Percentiles rank a stretch among this genome's conserved stretches.
phyloP scores from a whole-genome alignment of 1,140 invertebrate genomes.

The Drosophila dunni region DNA sequence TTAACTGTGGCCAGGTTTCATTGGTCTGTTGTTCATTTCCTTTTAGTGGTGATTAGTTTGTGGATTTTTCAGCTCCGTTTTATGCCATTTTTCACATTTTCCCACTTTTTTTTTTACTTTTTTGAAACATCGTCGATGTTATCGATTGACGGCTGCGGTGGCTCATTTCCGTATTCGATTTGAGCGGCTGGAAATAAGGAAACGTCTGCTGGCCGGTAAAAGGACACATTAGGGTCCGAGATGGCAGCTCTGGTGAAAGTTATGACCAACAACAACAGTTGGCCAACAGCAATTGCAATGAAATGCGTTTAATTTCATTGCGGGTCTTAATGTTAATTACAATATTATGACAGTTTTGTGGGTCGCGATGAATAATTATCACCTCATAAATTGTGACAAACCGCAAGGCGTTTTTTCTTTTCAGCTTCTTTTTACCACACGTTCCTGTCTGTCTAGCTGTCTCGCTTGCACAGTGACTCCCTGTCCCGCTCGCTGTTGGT shows the following conservation, averaged over 20 bases:
- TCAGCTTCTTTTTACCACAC: constrained; percentile 28
- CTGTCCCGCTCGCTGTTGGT: constrained; percentile 13
- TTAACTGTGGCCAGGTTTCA: constrained; percentile 51
- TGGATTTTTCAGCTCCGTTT: constrained; percentile 37
- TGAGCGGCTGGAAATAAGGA: constrained; percentile 50
- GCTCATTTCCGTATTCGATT: constrained; percentile 68
- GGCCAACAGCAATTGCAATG: constrained; percentile 50
- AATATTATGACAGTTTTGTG: constrained; percentile 79
- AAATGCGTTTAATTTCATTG: constrained; percentile 76
- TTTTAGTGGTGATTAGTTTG: constrained; percentile 71
- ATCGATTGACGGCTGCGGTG: constrained; percentile 62
- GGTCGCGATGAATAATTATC: constrained; percentile 79
- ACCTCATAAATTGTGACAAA: constrained; percentile 82
- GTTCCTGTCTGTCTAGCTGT: constrained; percentile 54
- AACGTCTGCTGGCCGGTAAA: constrained; percentile 52
- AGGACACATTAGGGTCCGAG: constrained; percentile 19
- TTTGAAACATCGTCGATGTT: constrained; percentile 42
- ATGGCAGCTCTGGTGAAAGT: constrained; percentile 38
- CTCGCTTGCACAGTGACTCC: constrained; percentile 8
- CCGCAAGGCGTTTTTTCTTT: constrained; percentile 65
- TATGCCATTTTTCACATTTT: neutral
- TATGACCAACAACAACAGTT: neutral
- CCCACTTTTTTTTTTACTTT: constrained; percentile 11
- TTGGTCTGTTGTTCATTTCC: constrained; percentile 65
- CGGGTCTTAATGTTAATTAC: constrained; percentile 75